These are phyloP conservation scores for Dryobates pubescens DNA, from an alignment of 2,797 vertebrate genomes.

Conservation along the genomic window DNA sequence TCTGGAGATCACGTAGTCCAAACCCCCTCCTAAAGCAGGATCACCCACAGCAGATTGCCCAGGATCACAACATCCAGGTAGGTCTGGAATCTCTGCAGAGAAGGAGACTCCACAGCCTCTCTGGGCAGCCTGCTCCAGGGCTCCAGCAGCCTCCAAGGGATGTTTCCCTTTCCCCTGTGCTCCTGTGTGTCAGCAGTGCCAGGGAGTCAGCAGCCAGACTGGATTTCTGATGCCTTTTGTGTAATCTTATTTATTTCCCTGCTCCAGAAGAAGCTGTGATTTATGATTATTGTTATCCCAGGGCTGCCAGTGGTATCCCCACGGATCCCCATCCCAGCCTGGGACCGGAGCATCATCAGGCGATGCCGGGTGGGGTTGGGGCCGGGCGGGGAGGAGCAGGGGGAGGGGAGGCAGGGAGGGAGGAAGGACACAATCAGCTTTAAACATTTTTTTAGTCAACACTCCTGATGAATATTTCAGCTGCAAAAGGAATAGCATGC, in stretches of 20 bases:
- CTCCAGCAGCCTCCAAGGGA: no score
- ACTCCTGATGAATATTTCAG: slow-evolving; percentile 70
- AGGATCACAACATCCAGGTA: no score
- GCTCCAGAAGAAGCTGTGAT: slow-evolving; percentile 30
- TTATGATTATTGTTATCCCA: not conserved
- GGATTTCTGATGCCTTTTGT: slow-evolving; percentile 8
- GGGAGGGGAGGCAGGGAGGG: no score
- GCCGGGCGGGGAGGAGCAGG: no score
- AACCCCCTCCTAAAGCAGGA: no score
- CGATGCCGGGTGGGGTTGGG: not conserved
- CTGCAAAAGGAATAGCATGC: slow-evolving; percentile 69
- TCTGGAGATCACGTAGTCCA: no score
- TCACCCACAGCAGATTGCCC: no score
- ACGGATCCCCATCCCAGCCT: not conserved
- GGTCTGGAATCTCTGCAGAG: no score
- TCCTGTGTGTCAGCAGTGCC: not conserved
- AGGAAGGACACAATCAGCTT: not conserved
- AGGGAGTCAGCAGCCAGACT: not conserved
- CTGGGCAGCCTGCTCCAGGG: no score
- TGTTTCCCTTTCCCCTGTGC: no score
- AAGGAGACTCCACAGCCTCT: no score
- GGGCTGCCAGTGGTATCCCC: slow-evolving; percentile 5
- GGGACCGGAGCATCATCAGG: not conserved
- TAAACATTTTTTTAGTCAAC: slow-evolving; percentile 4
- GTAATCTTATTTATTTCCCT: not conserved